Evolutionary conservation across 2,888 invertebrate genomes (phyloP).

Genomic region (Drosophila borborema): DNA sequence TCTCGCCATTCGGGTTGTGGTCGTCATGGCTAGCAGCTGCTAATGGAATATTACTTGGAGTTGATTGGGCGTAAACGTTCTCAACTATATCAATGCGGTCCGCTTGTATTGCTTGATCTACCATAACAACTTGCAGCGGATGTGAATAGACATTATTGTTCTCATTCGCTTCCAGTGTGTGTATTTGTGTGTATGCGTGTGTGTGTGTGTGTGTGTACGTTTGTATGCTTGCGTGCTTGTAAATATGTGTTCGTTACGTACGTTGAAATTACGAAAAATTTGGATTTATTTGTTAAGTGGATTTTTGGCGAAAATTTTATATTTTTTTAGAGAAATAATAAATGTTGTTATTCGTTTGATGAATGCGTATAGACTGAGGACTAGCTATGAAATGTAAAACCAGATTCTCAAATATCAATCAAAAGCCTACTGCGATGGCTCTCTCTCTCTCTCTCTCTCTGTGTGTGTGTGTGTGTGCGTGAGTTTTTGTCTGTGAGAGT

Average conservation of each 20-base stretch:
- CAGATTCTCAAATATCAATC: constrained; percentile 51
- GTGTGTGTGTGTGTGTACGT: not conserved
- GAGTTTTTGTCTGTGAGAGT: constrained; percentile 20
- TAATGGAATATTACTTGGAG: not conserved
- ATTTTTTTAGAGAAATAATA: not conserved
- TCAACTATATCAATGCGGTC: not conserved
- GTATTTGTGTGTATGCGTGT: not conserved
- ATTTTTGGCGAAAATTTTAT: not conserved
- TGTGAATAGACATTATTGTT: not conserved
- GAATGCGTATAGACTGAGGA: not conserved
- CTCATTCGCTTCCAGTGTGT: constrained; percentile 19
- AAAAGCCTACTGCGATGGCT: constrained; percentile 22
- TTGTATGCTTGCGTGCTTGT: too few relatives aligned
- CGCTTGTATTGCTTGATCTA: not conserved
- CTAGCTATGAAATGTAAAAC: not conserved
- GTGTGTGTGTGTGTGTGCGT: constrained; percentile 8
- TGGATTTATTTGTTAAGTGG: not conserved
- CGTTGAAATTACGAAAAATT: constrained; percentile 1
- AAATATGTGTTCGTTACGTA: not conserved
- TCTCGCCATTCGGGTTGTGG: not conserved
- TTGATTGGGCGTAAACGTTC: not conserved
- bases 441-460: constrained; percentile 3
- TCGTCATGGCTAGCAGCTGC: not conserved
- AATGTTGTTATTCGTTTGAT: not conserved
- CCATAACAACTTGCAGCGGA: not conserved